These are phyloP conservation scores for Zoanthus sociatus DNA, from an alignment of 92 coral and sea anemone species.

Conservation along the genomic window DNA sequence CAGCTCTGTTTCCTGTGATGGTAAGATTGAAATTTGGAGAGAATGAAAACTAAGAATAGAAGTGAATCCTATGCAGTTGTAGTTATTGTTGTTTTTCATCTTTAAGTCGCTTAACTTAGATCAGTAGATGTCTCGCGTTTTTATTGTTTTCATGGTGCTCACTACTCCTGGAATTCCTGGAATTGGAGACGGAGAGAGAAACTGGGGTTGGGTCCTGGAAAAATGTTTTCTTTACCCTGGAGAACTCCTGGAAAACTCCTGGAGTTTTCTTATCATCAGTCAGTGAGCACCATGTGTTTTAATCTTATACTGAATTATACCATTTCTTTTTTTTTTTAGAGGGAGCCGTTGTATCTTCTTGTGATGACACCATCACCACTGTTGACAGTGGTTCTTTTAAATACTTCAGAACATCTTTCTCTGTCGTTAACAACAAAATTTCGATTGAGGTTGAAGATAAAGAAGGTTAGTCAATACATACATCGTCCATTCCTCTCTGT, in stretches of 20 bases:
- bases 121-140: background rate
- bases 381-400: constrained; percentile 93
- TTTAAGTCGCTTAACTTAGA: background rate
- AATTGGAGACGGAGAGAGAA: too few relatives aligned
- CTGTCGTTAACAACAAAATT: constrained; percentile 69
- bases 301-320: background rate
- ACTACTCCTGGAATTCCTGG: too few relatives aligned
- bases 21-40: constrained; percentile 52
- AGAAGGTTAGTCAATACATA: constrained; percentile 56
- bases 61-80: too few relatives aligned
- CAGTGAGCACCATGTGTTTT: background rate
- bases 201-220: too few relatives aligned
- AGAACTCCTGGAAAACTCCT: too few relatives aligned
- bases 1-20: constrained; percentile 94
- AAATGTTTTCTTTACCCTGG: too few relatives aligned
- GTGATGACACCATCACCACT: constrained; percentile 82
- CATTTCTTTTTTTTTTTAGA: constrained; percentile 42
- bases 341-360: constrained; percentile 89
- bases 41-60: too few relatives aligned
- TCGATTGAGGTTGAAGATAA: constrained; percentile 86
- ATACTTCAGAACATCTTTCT: constrained; percentile 86
- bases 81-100: too few relatives aligned
- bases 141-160: background rate
- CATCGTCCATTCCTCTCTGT: background rate
- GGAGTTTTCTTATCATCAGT: too few relatives aligned